A percentile compares a stretch with the other conserved stretches of the same genome.
phyloP scores from a whole-genome alignment of 2,888 invertebrate species.

The Oasisia sp. region DNA sequence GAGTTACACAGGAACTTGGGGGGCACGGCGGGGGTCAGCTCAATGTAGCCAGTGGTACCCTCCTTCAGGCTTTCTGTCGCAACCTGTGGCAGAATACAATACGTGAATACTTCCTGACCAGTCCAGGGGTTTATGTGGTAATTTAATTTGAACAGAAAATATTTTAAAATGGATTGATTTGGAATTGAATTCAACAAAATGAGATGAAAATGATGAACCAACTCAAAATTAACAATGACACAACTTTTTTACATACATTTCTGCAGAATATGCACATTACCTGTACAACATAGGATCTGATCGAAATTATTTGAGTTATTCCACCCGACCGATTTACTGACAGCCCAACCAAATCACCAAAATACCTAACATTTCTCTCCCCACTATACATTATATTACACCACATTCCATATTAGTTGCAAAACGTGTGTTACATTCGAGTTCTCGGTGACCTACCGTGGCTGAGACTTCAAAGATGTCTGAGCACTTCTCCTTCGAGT shows the following conservation, averaged over 20 bases:
- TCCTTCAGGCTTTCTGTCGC: not conserved
- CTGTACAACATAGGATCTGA: too few species aligned
- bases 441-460: not conserved
- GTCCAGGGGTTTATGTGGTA: too few species aligned
- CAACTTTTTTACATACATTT: too few species aligned
- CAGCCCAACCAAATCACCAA: not conserved
- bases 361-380: not conserved
- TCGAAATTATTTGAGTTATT: too few species aligned
- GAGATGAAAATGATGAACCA: too few species aligned
- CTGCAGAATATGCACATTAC: too few species aligned
- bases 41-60: slow-evolving; percentile 22
- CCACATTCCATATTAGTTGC: not conserved
- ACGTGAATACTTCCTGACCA: too few species aligned
- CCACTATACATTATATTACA: not conserved
- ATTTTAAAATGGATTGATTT: too few species aligned
- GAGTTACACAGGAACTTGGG: slow-evolving; percentile 21
- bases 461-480: not conserved
- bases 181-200: too few species aligned
- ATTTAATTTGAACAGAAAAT: too few species aligned
- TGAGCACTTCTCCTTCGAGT: not conserved
- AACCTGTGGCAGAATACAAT: not conserved
- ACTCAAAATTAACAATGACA: too few species aligned
- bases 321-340: not conserved
- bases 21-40: not conserved
- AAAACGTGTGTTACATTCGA: not conserved